Evolutionary conservation across 1,140 invertebrate genomes (phyloP).

Genomic region (Drosophila baimaii): DNA sequence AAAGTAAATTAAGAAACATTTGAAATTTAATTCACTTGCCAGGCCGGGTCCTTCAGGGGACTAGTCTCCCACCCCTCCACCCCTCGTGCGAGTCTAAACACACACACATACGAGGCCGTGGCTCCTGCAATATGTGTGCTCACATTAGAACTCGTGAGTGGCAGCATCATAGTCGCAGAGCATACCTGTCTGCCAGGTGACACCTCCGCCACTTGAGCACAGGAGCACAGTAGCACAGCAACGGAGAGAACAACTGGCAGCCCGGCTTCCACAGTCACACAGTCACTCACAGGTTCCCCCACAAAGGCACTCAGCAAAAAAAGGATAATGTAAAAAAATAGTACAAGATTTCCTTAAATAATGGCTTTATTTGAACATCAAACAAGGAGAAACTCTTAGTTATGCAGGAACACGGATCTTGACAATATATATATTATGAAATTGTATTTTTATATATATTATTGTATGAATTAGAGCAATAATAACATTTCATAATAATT

Average conservation of each 20-base stretch:
- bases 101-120: neutral
- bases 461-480: too few relatives aligned
- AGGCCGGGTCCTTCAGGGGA: conserved; percentile 29
- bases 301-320: conserved; percentile 9
- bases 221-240: conserved; percentile 59
- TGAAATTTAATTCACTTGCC: conserved; percentile 80
- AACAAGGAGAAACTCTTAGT: too few relatives aligned
- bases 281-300: conserved; percentile 11
- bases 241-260: conserved; percentile 33
- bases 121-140: conserved; percentile 14
- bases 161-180: conserved; percentile 60
- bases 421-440: too few relatives aligned
- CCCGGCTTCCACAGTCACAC: conserved; percentile 7
- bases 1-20: conserved; percentile 83
- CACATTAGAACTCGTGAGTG: conserved; percentile 40
- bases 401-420: neutral
- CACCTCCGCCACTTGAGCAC: conserved; percentile 74
- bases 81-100: neutral
- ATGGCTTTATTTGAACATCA: too few relatives aligned
- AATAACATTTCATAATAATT: too few relatives aligned
- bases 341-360: neutral
- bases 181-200: conserved; percentile 70
- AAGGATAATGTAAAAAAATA: neutral
- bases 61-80: conserved; percentile 3
- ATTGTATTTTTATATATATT: too few relatives aligned